Evolutionary conservation across 2,888 invertebrate genomes (phyloP), one percentile per base, ranked within the genome.

Genomic region (Erebia ligea): DNA sequence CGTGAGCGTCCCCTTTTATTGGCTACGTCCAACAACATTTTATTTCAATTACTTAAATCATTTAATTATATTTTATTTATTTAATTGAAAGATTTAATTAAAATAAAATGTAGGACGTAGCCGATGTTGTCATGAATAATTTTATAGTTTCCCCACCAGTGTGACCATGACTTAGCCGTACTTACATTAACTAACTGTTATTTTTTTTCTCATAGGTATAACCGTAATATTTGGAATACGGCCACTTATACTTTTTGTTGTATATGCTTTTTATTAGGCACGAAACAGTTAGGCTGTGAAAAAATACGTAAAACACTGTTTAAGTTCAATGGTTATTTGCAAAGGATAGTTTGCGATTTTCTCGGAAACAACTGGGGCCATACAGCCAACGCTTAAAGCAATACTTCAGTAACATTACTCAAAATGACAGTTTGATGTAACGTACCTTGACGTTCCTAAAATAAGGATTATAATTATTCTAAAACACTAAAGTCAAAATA

Each of bases 231-330:
- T 15, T 58, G 63, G 52, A 56, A 19, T 40, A 70, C 62, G 19
- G 61, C 57, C 67, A 71, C 71, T 71, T 64, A 68, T 21, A 58
- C 25, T 59, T 67, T 64, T 71, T 71, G 57, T 45, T 58, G 25
- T 19, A 10, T 62, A 34, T 17, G 13, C 50, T 62, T 67, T 70
- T 67, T 48, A 45, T 63, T 11, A 58, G 11, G 56, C 48, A 62
- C 67, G 59, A 52, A 68, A 68, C 71, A 68, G 71, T 71, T 68
- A 68, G 2, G 0, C 34, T 19, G 19, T 13, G 15, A 34, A 17
- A 66, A 66, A 13, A 64, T 54, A 11, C 48, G 56, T 50, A 50
- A 1, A 19, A 25, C 48, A 13, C 48, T 40, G 40, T 45, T 62
- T 19, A 8, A 42, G 45, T 48, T 62, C 0, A 9, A 19, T 61